Evolutionary conservation across 1,140 invertebrate genomes (phyloP).

Genomic region (Phocides pigmalion): DNA sequence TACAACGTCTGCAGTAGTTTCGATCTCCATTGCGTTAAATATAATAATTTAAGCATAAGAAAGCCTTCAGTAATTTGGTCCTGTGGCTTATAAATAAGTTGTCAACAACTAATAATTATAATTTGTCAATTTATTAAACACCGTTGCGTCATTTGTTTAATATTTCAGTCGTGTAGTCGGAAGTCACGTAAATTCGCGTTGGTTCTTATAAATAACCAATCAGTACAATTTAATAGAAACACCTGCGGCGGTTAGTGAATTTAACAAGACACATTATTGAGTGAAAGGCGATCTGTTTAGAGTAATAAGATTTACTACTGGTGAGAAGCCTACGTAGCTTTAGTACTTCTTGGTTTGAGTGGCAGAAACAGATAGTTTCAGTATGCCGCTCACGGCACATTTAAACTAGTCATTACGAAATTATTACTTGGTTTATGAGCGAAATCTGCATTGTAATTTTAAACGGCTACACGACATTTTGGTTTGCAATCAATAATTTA

Average conservation of each 20-base stretch:
- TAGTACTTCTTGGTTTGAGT: slow-evolving; percentile 2
- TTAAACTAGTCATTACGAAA: slow-evolving; percentile 10
- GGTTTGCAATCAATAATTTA: not conserved
- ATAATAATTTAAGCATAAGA: no score
- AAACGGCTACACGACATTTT: not conserved
- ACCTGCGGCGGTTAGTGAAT: slow-evolving; percentile 18
- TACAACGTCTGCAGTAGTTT: no score
- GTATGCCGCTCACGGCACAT: not conserved
- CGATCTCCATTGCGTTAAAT: no score
- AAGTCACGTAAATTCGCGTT: slow-evolving; percentile 26
- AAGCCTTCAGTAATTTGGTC: no score
- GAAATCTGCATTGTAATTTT: slow-evolving; percentile 2
- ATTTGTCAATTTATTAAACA: not conserved
- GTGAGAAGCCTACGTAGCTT: not conserved
- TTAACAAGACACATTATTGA: slow-evolving; percentile 28
- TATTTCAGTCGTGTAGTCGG: slow-evolving; percentile 9
- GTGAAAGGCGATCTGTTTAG: slow-evolving; percentile 23
- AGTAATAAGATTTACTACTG: slow-evolving; percentile 25
- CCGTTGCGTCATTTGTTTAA: slow-evolving; percentile 10
- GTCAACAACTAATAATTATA: no score
- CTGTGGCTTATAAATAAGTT: no score
- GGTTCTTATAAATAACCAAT: slow-evolving; percentile 28
- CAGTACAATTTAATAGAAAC: slow-evolving; percentile 31
- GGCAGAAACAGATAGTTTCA: not conserved
- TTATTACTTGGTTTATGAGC: not conserved